These are phyloP conservation scores for Epicampocera succincta DNA, from an alignment of 2,888 invertebrate genomes.

Conservation along the genomic window DNA sequence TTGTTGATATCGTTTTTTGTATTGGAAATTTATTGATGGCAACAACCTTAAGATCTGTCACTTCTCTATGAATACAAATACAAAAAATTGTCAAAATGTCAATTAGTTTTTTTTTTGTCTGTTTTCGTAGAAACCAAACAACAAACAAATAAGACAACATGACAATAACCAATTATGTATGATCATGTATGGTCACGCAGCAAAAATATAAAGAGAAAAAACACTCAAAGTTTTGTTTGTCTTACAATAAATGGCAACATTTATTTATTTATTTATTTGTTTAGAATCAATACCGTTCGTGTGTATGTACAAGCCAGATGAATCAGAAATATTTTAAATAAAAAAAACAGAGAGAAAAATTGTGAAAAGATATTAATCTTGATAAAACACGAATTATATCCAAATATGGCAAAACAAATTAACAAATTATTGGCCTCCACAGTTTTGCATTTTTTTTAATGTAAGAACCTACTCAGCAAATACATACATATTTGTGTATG, in stretches of 20 bases:
- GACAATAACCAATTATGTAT: constrained; percentile 70
- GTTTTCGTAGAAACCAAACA: constrained; percentile 16
- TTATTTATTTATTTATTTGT: constrained; percentile 50
- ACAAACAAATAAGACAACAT: constrained; percentile 62
- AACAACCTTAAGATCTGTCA: constrained; percentile 70
- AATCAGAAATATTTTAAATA: constrained; percentile 66
- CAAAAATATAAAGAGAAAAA: constrained; percentile 19
- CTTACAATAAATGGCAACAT: constrained; percentile 44
- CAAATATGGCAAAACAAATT: constrained; percentile 67
- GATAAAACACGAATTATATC: constrained; percentile 60
- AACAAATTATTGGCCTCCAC: constrained; percentile 63
- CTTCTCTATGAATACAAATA: constrained; percentile 64
- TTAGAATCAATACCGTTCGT: constrained; percentile 58
- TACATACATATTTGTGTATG: too few species aligned
- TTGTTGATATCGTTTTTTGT: constrained; percentile 59
- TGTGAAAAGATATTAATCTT: constrained; percentile 58
- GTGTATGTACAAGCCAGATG: constrained; percentile 57
- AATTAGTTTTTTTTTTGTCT: constrained; percentile 59
- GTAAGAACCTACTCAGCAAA: background rate
- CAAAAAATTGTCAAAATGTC: constrained; percentile 70
- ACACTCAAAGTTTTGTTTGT: constrained; percentile 19
- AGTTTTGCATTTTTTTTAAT: constrained; percentile 23
- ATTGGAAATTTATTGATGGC: constrained; percentile 66
- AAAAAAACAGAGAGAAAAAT: constrained; percentile 46
- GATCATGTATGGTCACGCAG: constrained; percentile 70